Percentiles rank a stretch among this genome's conserved stretches.
Conservation (phyloP, 2,888 invertebrate genomes). For the Theristus sp. region DNA sequence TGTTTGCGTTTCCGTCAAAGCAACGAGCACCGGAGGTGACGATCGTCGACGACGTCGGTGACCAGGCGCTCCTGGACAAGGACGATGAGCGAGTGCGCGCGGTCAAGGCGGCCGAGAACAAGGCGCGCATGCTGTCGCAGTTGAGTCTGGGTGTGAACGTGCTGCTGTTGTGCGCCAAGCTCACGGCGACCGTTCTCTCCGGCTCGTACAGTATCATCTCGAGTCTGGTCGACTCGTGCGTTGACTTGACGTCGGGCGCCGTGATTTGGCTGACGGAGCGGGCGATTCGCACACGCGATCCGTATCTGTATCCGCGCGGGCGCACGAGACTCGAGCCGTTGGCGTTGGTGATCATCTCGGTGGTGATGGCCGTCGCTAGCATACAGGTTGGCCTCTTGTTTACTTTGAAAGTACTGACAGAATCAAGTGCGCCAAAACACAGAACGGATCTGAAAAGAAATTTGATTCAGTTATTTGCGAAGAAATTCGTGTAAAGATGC, state of each 20-base stretch:
- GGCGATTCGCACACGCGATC: conserved; percentile 32
- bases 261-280: conserved; percentile 31
- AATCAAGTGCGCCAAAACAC: too few species aligned
- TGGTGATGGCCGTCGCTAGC: conserved; percentile 36
- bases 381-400: conserved; percentile 15
- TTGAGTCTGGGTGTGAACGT: conserved; percentile 20
- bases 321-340: conserved; percentile 34
- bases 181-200: conserved; percentile 26
- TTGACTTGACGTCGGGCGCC: conserved; percentile 34
- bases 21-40: background rate
- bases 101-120: background rate
- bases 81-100: background rate
- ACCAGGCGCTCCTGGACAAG: background rate
- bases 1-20: background rate
- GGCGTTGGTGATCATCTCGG: conserved; percentile 32
- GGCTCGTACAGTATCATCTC: conserved; percentile 34
- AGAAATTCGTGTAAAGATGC: too few species aligned
- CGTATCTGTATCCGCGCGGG: conserved; percentile 35
- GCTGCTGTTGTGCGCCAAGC: conserved; percentile 31
- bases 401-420: too few species aligned
- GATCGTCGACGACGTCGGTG: background rate
- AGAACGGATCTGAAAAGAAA: too few species aligned
- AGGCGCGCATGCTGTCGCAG: conserved; percentile 11
- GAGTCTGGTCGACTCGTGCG: conserved; percentile 34
- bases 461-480: too few species aligned